Percentiles rank a stretch among this genome's conserved stretches.
phyloP scores from a whole-genome alignment of 35 echinoderm and acorn worm species.

The Hemicentrotus pulcherrimus region DNA sequence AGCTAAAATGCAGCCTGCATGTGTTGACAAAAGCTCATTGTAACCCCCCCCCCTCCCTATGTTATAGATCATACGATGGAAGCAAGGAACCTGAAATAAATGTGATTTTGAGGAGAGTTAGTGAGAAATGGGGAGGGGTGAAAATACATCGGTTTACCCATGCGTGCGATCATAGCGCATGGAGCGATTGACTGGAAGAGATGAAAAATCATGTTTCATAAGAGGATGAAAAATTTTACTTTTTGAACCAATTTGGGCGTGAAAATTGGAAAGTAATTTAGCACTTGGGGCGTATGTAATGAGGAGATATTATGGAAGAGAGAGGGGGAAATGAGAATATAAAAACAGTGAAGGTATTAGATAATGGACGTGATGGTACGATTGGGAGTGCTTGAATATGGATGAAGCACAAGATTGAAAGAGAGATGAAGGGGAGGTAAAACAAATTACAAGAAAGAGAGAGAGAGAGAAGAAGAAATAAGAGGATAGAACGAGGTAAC shows the following conservation, averaged over 20 bases:
- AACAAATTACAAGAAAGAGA: no score
- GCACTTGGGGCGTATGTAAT: not conserved
- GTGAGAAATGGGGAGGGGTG: not conserved
- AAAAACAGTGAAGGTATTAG: not conserved
- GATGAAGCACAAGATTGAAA: not conserved
- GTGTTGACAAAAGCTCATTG: not conserved
- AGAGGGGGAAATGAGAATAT: not conserved
- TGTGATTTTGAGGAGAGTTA: not conserved
- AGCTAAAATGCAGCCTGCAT: not conserved
- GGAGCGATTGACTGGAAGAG: not conserved
- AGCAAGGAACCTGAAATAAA: not conserved
- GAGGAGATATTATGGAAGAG: not conserved
- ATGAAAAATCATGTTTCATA: not conserved
- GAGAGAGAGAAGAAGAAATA: no score
- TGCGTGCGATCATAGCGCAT: not conserved
- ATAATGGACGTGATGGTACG: not conserved
- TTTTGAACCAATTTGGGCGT: not conserved
- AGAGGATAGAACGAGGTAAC: no score
- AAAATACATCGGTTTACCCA: not conserved
- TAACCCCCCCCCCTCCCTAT: not conserved
- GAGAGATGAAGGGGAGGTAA: not conserved
- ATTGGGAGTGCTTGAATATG: not conserved
- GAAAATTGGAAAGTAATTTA: not conserved
- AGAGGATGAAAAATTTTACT: not conserved
- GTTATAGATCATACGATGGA: not conserved